A percentile compares a stretch with the other conserved stretches of the same genome.
Conservation (phyloP, 2,113 vertebrate species). For the Garra rufa region DNA sequence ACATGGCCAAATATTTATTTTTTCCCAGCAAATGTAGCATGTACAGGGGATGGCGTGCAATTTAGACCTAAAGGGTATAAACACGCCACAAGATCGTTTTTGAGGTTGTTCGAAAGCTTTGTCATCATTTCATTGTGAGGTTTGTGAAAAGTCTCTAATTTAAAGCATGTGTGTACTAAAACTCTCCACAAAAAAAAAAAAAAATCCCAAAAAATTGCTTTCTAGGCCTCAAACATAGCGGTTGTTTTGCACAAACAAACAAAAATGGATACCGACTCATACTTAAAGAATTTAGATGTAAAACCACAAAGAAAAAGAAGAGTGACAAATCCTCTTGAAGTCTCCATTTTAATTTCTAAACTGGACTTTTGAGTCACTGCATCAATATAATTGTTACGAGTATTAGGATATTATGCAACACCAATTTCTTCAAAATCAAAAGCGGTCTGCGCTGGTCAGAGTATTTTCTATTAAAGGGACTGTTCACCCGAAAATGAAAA, state of each 20-base stretch:
- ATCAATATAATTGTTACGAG: background rate
- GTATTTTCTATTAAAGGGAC: background rate
- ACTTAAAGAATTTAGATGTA: background rate
- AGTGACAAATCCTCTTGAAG: background rate
- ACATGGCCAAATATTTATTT: background rate
- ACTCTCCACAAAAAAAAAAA: background rate
- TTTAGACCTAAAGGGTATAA: background rate
- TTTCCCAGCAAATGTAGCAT: background rate
- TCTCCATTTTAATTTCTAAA: background rate
- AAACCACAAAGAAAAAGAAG: constrained; percentile 1
- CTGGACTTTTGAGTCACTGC: background rate
- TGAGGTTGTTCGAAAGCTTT: background rate
- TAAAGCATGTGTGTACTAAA: constrained; percentile 19
- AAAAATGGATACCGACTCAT: constrained; percentile 3
- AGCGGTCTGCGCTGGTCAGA: background rate
- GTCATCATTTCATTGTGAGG: background rate
- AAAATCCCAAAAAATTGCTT: background rate
- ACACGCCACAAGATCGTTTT: background rate
- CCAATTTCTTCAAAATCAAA: background rate
- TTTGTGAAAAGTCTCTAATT: constrained; percentile 20
- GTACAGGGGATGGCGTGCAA: background rate
- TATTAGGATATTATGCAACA: constrained; percentile 11
- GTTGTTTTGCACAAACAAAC: constrained; percentile 4
- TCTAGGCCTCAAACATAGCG: background rate
- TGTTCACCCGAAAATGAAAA: too few species aligned